These are phyloP conservation scores for Agapornis roseicollis DNA, from an alignment of 2,113 vertebrate species.

Conservation along the genomic window DNA sequence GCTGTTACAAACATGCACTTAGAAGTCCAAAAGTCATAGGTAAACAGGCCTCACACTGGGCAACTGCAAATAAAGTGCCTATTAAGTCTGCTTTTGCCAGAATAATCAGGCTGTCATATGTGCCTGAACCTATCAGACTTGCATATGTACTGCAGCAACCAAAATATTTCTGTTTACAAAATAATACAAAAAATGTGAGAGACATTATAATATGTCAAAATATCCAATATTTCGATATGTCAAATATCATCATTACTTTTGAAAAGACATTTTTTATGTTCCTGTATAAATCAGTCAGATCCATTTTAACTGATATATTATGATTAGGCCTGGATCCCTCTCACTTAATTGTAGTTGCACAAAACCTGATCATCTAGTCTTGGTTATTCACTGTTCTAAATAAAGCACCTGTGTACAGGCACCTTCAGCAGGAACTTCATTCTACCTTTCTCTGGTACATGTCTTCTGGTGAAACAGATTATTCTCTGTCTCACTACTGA, in stretches of 20 bases:
- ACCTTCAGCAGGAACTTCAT: not conserved
- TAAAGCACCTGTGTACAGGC: not conserved
- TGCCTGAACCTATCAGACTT: not conserved
- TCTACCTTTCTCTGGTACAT: not conserved
- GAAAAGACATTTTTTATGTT: not conserved
- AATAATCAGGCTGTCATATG: not conserved
- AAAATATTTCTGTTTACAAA: not conserved
- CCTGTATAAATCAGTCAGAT: not conserved
- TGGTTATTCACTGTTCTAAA: not conserved
- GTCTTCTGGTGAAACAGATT: not conserved
- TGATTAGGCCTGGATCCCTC: not conserved
- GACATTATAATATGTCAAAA: not conserved
- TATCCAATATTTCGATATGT: not conserved
- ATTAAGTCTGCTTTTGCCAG: not conserved
- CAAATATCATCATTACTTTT: not conserved
- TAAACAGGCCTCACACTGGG: not conserved
- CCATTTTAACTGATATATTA: not conserved
- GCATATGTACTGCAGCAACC: not conserved
- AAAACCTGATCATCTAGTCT: not conserved
- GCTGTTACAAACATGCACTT: not conserved
- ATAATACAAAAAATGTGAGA: not conserved
- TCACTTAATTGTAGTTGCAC: not conserved
- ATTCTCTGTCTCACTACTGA: not conserved
- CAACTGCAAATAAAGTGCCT: not conserved
- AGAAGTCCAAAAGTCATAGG: not conserved